Conservation (phyloP, 2,888 invertebrate genomes). For the Anodontia alba region DNA sequence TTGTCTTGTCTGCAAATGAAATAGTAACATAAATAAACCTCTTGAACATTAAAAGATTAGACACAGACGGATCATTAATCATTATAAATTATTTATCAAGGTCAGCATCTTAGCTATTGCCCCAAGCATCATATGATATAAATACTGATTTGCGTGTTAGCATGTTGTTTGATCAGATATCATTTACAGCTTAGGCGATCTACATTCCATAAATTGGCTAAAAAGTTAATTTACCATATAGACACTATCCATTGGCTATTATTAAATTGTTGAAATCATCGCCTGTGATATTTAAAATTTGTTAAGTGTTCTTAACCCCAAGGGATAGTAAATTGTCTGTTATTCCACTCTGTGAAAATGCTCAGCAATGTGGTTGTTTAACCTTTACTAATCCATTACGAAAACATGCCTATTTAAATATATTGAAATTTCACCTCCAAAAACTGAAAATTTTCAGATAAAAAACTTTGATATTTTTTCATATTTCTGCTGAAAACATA, state of each 20-base stretch:
- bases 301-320: neutral
- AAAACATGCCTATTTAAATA: too few species aligned
- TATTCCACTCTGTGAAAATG: neutral
- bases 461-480: too few species aligned
- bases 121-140: neutral
- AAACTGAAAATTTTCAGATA: too few species aligned
- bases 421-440: too few species aligned
- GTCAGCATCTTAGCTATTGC: neutral
- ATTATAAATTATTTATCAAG: conserved; percentile 6
- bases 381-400: too few species aligned
- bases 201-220: neutral
- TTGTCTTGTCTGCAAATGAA: neutral
- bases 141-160: conserved; percentile 3
- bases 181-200: conserved; percentile 5
- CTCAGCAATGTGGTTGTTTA: too few species aligned
- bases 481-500: too few species aligned
- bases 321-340: neutral
- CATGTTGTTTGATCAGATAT: conserved; percentile 4
- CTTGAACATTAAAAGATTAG: conserved; percentile 1
- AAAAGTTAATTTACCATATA: neutral
- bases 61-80: neutral
- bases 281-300: neutral
- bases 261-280: conserved; percentile 7
- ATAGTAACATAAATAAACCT: neutral
- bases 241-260: neutral